Evolutionary conservation across 1,140 invertebrate genomes (phyloP).

Genomic region (Anthonomus grandis): DNA sequence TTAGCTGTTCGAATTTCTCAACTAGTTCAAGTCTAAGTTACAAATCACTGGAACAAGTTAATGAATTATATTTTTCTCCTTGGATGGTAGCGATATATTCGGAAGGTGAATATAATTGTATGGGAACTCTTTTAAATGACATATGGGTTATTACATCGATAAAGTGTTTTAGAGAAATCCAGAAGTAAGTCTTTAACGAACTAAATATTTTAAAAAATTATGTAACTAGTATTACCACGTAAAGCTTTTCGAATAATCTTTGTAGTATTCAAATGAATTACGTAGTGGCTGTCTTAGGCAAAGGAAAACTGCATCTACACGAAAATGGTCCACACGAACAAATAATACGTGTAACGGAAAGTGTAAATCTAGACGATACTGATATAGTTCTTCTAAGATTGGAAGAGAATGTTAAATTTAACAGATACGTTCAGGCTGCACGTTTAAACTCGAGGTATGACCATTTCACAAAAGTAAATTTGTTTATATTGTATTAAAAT

Average conservation of each 20-base stretch:
- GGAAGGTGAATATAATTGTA: conserved; percentile 63
- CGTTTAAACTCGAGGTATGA: conserved; percentile 48
- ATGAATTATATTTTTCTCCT: conserved; percentile 53
- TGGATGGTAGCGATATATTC: conserved; percentile 68
- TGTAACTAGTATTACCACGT: too few relatives aligned
- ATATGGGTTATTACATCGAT: conserved; percentile 62
- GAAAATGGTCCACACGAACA: conserved; percentile 67
- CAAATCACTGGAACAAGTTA: conserved; percentile 24
- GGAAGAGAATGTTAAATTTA: conserved; percentile 53
- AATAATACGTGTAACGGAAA: conserved; percentile 55
- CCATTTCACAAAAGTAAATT: not conserved
- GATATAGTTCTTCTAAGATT: conserved; percentile 60
- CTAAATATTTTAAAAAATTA: too few relatives aligned
- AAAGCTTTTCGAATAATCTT: too few relatives aligned
- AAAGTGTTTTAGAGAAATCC: conserved; percentile 48
- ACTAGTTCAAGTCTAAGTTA: conserved; percentile 18
- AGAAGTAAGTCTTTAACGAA: too few relatives aligned
- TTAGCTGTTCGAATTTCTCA: conserved; percentile 37
- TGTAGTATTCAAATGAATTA: too few relatives aligned
- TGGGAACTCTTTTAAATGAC: conserved; percentile 60
- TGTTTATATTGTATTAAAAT: not conserved
- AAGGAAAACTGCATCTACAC: conserved; percentile 53
- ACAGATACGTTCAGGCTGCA: conserved; percentile 61
- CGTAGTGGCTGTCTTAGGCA: conserved; percentile 64
- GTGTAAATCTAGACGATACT: conserved; percentile 52